Percentiles rank a stretch among this genome's conserved stretches.
phyloP scores from a whole-genome alignment of 1,140 invertebrate species.

The Sarcophaga peregrina region DNA sequence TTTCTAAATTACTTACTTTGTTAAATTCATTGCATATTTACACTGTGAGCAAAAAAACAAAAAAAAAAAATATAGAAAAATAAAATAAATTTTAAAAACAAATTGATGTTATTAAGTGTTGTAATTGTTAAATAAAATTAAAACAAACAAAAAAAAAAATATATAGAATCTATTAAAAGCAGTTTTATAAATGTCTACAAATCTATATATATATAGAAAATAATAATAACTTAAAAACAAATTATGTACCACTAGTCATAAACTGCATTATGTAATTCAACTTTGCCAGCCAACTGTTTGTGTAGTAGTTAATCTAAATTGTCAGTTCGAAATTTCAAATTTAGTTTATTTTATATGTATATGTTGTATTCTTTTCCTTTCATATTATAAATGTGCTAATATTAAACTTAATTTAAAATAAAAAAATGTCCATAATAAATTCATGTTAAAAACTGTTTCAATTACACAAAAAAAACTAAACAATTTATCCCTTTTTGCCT shows the following conservation, averaged over 20 bases:
- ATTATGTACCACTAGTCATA: conserved; percentile 12
- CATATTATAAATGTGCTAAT: no score
- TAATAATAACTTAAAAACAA: conserved; percentile 11
- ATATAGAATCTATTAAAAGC: neutral
- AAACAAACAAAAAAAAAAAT: neutral
- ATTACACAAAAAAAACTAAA: no score
- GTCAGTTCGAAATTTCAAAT: neutral
- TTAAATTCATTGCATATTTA: neutral
- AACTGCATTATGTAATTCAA: conserved; percentile 17
- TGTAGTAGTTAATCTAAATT: neutral
- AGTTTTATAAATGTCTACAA: no score
- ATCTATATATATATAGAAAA: no score
- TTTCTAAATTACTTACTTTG: neutral
- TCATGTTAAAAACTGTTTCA: no score
- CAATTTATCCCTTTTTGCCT: no score
- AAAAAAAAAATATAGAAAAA: conserved; percentile 54
- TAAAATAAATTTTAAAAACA: conserved; percentile 56
- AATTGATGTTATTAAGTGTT: conserved; percentile 42
- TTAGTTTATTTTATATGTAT: neutral
- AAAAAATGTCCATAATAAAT: no score
- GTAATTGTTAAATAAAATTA: conserved; percentile 18
- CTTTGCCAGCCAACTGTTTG: neutral
- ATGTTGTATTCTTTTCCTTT: no score
- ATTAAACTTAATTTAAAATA: no score
- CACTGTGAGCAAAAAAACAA: neutral